Evolutionary conservation across 2,888 invertebrate species (phyloP).

Genomic region (Strigamia transsilvanica): DNA sequence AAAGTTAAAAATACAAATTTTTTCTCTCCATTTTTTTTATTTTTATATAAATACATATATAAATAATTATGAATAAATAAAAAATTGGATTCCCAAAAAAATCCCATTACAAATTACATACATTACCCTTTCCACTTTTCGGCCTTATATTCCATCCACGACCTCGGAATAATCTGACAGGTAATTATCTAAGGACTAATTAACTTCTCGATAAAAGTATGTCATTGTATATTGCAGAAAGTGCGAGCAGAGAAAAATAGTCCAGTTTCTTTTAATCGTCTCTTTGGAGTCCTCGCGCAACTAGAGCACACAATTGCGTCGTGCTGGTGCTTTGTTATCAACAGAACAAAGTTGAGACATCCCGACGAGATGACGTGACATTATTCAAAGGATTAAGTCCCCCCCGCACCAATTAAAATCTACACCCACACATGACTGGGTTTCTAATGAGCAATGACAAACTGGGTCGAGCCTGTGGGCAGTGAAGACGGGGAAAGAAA

Average conservation of each 20-base stretch:
- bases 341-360: neutral
- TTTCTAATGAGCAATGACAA: slow-evolving; percentile 37
- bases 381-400: slow-evolving; percentile 36
- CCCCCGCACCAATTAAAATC: slow-evolving; percentile 11
- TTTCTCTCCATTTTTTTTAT: too few species aligned
- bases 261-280: slow-evolving; percentile 18
- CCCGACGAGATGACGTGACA: neutral
- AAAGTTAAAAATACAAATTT: neutral
- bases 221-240: slow-evolving; percentile 15
- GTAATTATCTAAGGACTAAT: slow-evolving; percentile 43
- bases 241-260: neutral
- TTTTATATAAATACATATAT: too few species aligned
- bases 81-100: neutral
- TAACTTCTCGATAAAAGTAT: slow-evolving; percentile 7
- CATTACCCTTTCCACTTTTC: slow-evolving; percentile 33
- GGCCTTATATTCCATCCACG: slow-evolving; percentile 41
- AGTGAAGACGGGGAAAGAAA: neutral
- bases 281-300: neutral
- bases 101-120: slow-evolving; percentile 9
- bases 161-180: slow-evolving; percentile 41
- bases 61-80: neutral
- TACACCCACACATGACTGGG: slow-evolving; percentile 7
- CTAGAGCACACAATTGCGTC: neutral
- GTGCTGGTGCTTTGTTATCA: neutral
- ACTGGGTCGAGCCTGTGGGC: slow-evolving; percentile 24